Conservation (phyloP, 2,797 vertebrate species). For the Meda fulgida region DNA sequence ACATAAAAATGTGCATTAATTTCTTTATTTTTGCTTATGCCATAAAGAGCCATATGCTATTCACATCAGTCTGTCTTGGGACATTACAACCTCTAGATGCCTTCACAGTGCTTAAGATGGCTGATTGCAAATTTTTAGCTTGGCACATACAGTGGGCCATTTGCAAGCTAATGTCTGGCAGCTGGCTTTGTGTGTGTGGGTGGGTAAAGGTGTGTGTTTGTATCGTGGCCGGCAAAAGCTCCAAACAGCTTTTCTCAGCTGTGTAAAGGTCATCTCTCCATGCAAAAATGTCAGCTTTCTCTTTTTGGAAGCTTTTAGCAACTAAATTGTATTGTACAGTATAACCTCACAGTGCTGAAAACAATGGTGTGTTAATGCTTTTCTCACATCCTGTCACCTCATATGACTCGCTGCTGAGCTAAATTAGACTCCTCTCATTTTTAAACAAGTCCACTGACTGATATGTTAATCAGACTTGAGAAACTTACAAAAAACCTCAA, state of each 20-base stretch:
- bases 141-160: conserved; percentile 53
- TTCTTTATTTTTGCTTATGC: not conserved
- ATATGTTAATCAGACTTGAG: not conserved
- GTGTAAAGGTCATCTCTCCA: conserved; percentile 67
- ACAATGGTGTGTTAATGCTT: conserved; percentile 20
- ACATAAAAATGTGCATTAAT: not conserved
- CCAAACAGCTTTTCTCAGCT: conserved; percentile 56
- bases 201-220: conserved; percentile 30
- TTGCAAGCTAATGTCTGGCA: conserved; percentile 61
- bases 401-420: not conserved
- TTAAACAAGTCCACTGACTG: not conserved
- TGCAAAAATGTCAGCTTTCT: conserved; percentile 64
- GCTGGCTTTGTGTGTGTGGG: conserved; percentile 50
- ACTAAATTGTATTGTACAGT: conserved; percentile 46
- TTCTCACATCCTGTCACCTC: conserved; percentile 4
- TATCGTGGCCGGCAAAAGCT: conserved; percentile 52
- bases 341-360: conserved; percentile 19
- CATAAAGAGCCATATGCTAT: conserved; percentile 8
- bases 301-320: conserved; percentile 64
- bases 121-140: conserved; percentile 68
- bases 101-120: conserved; percentile 61
- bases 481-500: not conserved
- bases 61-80: conserved; percentile 15
- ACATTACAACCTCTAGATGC: conserved; percentile 22
- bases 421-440: not conserved